Evolutionary conservation across 1,140 invertebrate genomes (phyloP).

Genomic region (Monomorium pharaonis): DNA sequence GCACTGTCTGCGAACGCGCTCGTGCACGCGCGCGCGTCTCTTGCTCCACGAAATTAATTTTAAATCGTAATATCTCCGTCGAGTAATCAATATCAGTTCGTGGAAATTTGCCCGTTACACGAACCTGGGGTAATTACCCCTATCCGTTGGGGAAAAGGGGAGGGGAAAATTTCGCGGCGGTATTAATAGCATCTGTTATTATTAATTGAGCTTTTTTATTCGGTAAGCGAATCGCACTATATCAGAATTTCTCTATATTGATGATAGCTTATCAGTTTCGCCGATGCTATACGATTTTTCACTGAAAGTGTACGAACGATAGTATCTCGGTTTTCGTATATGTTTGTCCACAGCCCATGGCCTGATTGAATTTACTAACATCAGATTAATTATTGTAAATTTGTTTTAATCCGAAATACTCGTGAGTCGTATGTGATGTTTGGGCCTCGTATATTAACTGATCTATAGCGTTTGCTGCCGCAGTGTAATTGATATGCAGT

Average conservation of each 20-base stretch:
- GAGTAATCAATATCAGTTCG: constrained; percentile 58
- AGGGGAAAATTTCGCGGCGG: constrained; percentile 4
- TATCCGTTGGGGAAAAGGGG: neutral
- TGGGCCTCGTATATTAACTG: neutral
- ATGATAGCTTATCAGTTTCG: neutral
- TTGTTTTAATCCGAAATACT: constrained; percentile 18
- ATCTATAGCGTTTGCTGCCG: neutral
- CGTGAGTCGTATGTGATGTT: neutral
- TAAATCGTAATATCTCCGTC: constrained; percentile 58
- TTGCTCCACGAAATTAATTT: constrained; percentile 66
- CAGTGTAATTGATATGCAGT: neutral
- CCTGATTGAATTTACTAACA: constrained; percentile 20
- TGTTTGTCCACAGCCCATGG: neutral
- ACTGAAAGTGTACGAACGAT: neutral
- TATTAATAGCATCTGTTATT: constrained; percentile 50
- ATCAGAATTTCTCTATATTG: constrained; percentile 1
- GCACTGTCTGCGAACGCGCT: constrained; percentile 61
- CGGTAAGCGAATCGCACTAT: neutral
- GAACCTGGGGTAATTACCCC: constrained; percentile 32
- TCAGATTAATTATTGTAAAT: constrained; percentile 36
- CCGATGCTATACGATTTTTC: neutral
- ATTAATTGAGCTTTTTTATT: constrained; percentile 44
- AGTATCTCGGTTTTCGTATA: neutral
- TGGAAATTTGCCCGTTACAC: constrained; percentile 48
- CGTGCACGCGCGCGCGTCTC: constrained; percentile 40